These are phyloP conservation scores for Liasis olivaceus DNA, from an alignment of 2,797 vertebrate species.

Conservation along the genomic window DNA sequence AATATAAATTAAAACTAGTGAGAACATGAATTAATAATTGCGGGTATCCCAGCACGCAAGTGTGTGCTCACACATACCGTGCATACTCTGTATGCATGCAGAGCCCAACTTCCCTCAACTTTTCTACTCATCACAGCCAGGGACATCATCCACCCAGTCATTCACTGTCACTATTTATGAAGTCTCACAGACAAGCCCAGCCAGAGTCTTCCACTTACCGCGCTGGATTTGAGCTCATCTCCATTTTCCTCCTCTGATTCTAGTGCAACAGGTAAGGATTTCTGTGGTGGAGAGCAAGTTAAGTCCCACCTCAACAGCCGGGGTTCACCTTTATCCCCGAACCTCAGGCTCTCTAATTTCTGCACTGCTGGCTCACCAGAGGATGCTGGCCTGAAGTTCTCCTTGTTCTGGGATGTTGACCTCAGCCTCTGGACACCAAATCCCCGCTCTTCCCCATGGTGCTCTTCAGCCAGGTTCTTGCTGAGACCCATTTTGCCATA, in stretches of 20 bases:
- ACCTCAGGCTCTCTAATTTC: conserved; percentile 89
- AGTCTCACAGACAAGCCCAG: neutral
- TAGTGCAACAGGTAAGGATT: conserved; percentile 89
- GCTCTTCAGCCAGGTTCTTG: conserved; percentile 79
- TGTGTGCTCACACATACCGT: too few species aligned
- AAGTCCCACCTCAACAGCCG: conserved; percentile 91
- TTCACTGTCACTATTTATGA: neutral
- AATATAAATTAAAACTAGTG: neutral
- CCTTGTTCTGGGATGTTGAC: conserved; percentile 84
- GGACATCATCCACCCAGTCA: neutral
- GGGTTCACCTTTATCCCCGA: conserved; percentile 86
- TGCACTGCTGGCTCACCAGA: conserved; percentile 79
- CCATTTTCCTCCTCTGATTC: conserved; percentile 84
- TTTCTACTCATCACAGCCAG: neutral
- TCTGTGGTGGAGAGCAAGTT: conserved; percentile 92
- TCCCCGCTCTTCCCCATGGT: conserved; percentile 80
- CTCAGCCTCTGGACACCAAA: conserved; percentile 85
- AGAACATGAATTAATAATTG: neutral
- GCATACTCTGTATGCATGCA: neutral
- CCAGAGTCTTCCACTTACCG: conserved; percentile 78
- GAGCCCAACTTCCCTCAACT: too few species aligned
- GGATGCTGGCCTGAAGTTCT: conserved; percentile 81
- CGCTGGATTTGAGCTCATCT: conserved; percentile 85
- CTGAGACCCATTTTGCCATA: conserved; percentile 75
- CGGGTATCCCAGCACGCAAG: neutral